Evolutionary conservation across 2,888 invertebrate species (phyloP), one percentile per base, ranked within the genome.

Genomic region (Euplexia lucipara): DNA sequence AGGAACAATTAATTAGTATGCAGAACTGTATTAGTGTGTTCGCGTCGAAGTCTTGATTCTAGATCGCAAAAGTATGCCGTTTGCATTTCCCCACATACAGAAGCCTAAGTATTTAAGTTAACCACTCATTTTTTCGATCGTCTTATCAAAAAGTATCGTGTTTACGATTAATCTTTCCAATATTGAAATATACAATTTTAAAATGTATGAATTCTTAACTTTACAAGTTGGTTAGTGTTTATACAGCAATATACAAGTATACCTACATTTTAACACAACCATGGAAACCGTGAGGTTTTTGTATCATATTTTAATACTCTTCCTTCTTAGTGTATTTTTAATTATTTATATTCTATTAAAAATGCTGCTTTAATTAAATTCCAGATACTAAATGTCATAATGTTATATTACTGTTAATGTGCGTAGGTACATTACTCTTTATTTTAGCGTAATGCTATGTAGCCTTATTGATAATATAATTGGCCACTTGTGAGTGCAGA

Each of bases 191-290:
- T 48, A 70, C 20, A 52, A 51, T 57, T 18, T 68, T 45, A 45
- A 16, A 18, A 14, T 42, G 49, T 48, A 60, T 49, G n/a, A 70
- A 63, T 60, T 42, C 57, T 49, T 65, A 69, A 30, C n/a, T 32
- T 62, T 49, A 54, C 54, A 56, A 66, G 16, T 37, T 56, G 59
- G 48, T 75, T 70, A 64, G 65, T 59, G 61, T 66, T 26, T 26
- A 26, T 26, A 26, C 26, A 26, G 26, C 26, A 3, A 70, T 53
- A 75, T 77, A 75, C 58, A 75, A 70, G 64, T 79, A 70, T 26
- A 74, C 71, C 73, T 81, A 81, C 60, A 71, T 72, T 81, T 79
- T 64, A 77, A 85, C 87, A 88, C 88, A 88, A 88, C 88, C 88
- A 51, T 78, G 78, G 75, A 70, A 83, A 85, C 88, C 87, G 68